Evolutionary conservation across 1,140 invertebrate genomes (phyloP), one percentile per base, ranked within the genome.

Genomic region (Caenorhabditis tropicalis): DNA sequence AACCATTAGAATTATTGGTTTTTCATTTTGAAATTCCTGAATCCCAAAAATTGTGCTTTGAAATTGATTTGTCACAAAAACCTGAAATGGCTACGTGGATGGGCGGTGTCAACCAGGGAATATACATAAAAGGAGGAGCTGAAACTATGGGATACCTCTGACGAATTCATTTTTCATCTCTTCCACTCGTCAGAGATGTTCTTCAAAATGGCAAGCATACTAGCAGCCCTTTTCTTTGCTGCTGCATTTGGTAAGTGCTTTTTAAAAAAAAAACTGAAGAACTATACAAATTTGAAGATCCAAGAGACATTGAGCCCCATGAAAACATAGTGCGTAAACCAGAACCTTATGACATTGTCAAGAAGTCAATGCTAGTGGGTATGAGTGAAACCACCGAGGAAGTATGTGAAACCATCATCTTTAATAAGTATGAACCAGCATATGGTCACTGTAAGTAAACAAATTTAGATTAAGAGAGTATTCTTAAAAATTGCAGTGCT

Each of bases 311-410:
- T n/a, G n/a, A n/a, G n/a, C n/a, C n/a, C n/a, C n/a, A n/a, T n/a
- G n/a, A n/a, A n/a, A n/a, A n/a, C n/a, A n/a, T n/a, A n/a, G 12
- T 36, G 15, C 58, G 9, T 4, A 33, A 65, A 19, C 29, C 7
- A 6, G 24, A 65, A 36, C 29, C 31, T 9, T 65, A 27, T 16
- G 33, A 19, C 29, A 16, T 65, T 10, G 12, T n/a, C 10, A 65
- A 65, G 24, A 65, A 36, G 19, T 65, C 58, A 33, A 74, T 74
- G 65, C n/a, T 74, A n/a, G 65, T 74, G 7, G 65, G 65, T 12
- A 74, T 74, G 36, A 74, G 65, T 46, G 65, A 74, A 24, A 43
- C 65, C 15, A 74, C 65, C 5, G 65, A 74, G 29, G 29, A 74
- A 46, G 65, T 74, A 3, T 74, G 65, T 15, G 19, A 74, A 24